phyloP scores from a whole-genome alignment of 2,888 invertebrate species.

The Pseudococcus viburni region DNA sequence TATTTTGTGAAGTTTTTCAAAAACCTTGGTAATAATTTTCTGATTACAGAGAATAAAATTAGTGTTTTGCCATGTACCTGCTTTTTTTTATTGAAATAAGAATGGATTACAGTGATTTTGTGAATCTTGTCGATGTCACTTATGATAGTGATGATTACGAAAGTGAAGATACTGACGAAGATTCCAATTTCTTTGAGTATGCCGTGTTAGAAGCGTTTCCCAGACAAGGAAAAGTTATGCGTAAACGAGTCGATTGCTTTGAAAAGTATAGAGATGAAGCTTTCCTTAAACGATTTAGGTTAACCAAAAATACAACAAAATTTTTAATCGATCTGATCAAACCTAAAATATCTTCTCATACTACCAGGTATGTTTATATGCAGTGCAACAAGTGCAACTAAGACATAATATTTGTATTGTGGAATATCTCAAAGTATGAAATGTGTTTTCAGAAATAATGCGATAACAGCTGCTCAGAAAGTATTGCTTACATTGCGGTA shows the following conservation, averaged over 20 bases:
- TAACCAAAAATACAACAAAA: neutral
- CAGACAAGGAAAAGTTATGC: neutral
- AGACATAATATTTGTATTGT: too few species aligned
- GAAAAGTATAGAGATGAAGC: neutral
- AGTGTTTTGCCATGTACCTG: too few species aligned
- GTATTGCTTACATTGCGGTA: constrained; percentile 39
- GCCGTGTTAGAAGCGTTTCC: neutral
- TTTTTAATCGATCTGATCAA: neutral
- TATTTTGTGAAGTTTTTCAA: too few species aligned
- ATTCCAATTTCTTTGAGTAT: neutral
- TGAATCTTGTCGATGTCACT: too few species aligned
- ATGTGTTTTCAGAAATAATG: constrained; percentile 56
- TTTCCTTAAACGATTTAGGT: neutral
- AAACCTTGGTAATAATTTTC: too few species aligned
- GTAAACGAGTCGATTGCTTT: neutral
- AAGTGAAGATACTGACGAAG: neutral
- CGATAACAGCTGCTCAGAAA: constrained; percentile 27
- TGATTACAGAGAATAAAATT: too few species aligned
- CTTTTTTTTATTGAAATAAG: too few species aligned
- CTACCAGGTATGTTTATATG: constrained; percentile 14
- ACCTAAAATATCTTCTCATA: neutral
- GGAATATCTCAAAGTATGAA: too few species aligned
- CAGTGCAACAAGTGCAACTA: too few species aligned
- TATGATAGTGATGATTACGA: neutral
- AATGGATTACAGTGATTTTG: too few species aligned